A percentile compares a stretch with the other conserved stretches of the same genome.
phyloP scores from a whole-genome alignment of 2,797 vertebrate genomes.

The Monodelphis domestica region DNA sequence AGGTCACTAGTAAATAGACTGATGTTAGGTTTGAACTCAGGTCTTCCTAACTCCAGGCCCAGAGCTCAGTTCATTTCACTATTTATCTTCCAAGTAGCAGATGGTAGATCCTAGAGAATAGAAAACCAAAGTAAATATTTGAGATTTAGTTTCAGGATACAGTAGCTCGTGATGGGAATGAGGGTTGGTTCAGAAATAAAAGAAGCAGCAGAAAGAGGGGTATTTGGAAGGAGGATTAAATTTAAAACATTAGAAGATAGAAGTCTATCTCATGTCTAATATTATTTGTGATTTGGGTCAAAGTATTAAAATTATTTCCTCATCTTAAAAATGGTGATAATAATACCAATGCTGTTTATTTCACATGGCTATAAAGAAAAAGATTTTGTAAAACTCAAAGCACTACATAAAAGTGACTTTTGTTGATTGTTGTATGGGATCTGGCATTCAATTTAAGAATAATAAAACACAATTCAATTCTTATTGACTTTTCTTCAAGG shows the following conservation, averaged over 20 bases:
- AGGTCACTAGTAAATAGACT: neutral
- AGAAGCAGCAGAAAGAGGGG: neutral
- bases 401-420: neutral
- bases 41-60: neutral
- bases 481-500: neutral
- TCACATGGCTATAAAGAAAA: no score
- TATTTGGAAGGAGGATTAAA: neutral
- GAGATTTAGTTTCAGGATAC: slow-evolving; percentile 56
- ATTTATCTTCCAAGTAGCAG: neutral
- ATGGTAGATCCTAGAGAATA: slow-evolving; percentile 56
- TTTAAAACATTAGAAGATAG: neutral
- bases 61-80: neutral
- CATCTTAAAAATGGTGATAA: no score
- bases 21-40: neutral
- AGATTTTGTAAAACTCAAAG: neutral
- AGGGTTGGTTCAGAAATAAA: slow-evolving; percentile 30
- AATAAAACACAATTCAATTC: neutral
- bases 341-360: neutral
- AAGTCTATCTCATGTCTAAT: neutral
- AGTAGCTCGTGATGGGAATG: neutral
- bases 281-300: neutral
- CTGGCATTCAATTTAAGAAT: neutral
- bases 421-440: neutral
- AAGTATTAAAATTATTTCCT: no score
- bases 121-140: slow-evolving; percentile 77